Evolutionary conservation across 2,113 vertebrate genomes (phyloP), one percentile per base, ranked within the genome.

Genomic region (Scortum barcoo): DNA sequence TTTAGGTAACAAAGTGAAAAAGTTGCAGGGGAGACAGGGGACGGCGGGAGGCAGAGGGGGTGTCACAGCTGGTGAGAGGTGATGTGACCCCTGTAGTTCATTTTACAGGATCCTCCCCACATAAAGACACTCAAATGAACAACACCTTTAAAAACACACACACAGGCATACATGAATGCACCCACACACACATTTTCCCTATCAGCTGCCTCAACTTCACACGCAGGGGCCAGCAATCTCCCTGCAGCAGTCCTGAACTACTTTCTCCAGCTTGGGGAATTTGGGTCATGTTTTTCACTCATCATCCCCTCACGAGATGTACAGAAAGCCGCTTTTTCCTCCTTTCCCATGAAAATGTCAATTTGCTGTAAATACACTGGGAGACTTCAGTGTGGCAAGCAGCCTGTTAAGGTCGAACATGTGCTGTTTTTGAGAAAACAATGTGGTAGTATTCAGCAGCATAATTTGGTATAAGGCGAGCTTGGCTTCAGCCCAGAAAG

Each of bases 381-480:
- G 24, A 79, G 72, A 72, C 81, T 72, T 89, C 73, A 76, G 72
- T 80, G 22, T 62, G 80, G 70, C 67, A 24, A 81, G 80, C 75
- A 42, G 76, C 57, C 84, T 73, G 62, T 81, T 87, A 82, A 81
- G 84, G 62, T 79, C 56, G 65, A 90, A 85, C 89, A 89, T 89
- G 89, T 93, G 89, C 91, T 93, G 88, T 89, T 89, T 90, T 89
- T 65, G 90, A 77, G 85, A 81, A 89, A 91, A 93, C 93, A 90
- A 91, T 91, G 88, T 88, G 85, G 88, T 63, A 91, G 93, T 88
- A 89, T 93, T 93, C 90, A 91, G 76, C 90, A 76, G 85, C 75
- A 78, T 92, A 83, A 78, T 87, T 83, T 87, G 77, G 86, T 88
- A 69, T 85, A 91, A 85, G 81, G 72, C 74, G 14, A 87, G 60